phyloP scores from a whole-genome alignment of 2,888 invertebrate species.

The Galerucella calmariensis region DNA sequence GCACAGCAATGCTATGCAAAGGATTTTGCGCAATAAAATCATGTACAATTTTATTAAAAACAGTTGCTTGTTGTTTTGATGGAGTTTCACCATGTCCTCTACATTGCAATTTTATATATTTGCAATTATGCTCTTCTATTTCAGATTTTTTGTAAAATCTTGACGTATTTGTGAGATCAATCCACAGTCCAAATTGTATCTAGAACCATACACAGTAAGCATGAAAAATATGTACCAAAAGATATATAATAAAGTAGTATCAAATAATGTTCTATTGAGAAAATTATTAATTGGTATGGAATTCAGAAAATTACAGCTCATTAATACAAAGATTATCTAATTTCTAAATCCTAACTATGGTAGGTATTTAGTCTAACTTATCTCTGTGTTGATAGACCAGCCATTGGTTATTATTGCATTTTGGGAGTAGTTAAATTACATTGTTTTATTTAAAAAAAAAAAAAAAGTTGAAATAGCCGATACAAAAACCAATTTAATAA shows the following conservation, averaged over 20 bases:
- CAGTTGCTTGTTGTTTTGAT: constrained; percentile 80
- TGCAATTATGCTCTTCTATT: constrained; percentile 80
- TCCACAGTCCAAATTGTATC: constrained; percentile 92
- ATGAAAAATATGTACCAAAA: not conserved
- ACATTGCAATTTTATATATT: constrained; percentile 90
- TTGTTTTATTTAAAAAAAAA: too few relatives aligned
- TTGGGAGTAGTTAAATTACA: too few relatives aligned
- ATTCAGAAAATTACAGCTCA: too few relatives aligned
- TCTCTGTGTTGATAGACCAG: too few relatives aligned
- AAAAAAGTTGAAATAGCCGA: too few relatives aligned
- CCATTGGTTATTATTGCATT: too few relatives aligned
- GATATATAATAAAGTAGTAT: not conserved
- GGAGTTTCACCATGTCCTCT: constrained; percentile 95
- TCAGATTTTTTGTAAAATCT: constrained; percentile 90
- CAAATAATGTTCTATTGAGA: too few relatives aligned
- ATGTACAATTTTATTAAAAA: constrained; percentile 85
- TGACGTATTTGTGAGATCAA: constrained; percentile 95
- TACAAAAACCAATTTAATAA: too few relatives aligned
- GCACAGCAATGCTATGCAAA: constrained; percentile 82
- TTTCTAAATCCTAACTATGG: too few relatives aligned
- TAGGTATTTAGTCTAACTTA: too few relatives aligned
- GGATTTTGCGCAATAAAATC: constrained; percentile 85
- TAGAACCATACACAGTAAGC: constrained; percentile 56
- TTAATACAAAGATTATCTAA: too few relatives aligned
- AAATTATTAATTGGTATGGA: too few relatives aligned